phyloP scores from a whole-genome alignment of 2,888 invertebrate genomes.

The Pheosia tremula region DNA sequence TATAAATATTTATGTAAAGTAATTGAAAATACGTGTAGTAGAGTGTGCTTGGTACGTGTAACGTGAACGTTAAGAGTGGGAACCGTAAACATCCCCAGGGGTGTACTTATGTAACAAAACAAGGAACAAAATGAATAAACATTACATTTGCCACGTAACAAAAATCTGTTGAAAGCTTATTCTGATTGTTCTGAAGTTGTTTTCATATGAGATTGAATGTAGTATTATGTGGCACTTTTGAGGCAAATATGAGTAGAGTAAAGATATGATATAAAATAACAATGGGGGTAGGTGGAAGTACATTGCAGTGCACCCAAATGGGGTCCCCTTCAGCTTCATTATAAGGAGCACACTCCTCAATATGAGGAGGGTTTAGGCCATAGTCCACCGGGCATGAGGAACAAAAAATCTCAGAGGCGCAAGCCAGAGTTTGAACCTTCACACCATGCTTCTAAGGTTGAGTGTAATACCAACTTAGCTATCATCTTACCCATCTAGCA shows the following conservation, averaged over 20 bases:
- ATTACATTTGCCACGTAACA: constrained; percentile 21
- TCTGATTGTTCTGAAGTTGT: background rate
- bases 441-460: too few relatives aligned
- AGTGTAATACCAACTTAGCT: too few relatives aligned
- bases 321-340: too few relatives aligned
- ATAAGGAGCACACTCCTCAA: too few relatives aligned
- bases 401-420: too few relatives aligned
- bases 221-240: background rate
- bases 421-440: too few relatives aligned
- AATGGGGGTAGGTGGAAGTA: background rate
- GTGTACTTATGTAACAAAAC: constrained; percentile 29
- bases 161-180: background rate
- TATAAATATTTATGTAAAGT: constrained; percentile 23
- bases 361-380: too few relatives aligned
- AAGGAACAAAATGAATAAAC: constrained; percentile 34
- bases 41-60: constrained; percentile 14
- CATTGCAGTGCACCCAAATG: too few relatives aligned
- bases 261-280: background rate
- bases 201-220: background rate
- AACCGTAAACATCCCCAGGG: constrained; percentile 26
- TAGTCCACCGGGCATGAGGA: too few relatives aligned
- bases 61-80: constrained; percentile 15
- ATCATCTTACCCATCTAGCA: constrained; percentile 89
- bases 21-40: constrained; percentile 17
- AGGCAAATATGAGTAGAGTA: background rate